Conservation (phyloP, 2,113 vertebrate genomes). For the Bostrychus sinensis region DNA sequence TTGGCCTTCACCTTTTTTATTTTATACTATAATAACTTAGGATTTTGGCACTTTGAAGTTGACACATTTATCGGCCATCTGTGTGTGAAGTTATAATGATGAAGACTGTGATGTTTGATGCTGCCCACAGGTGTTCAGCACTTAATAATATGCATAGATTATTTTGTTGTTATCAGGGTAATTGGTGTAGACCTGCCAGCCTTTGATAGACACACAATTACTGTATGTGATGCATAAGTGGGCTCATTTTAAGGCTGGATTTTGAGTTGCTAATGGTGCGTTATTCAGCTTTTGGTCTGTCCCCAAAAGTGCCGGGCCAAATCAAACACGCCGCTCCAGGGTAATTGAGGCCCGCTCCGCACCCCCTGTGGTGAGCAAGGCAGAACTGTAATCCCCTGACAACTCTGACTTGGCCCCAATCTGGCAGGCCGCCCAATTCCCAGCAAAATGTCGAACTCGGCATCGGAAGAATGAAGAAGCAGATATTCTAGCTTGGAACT, state of each 20-base stretch:
- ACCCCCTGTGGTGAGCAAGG: slow-evolving; percentile 80
- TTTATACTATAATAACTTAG: slow-evolving; percentile 15
- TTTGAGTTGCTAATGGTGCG: slow-evolving; percentile 81
- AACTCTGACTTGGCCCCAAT: slow-evolving; percentile 80
- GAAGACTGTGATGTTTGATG: slow-evolving; percentile 35
- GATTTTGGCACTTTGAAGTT: slow-evolving; percentile 14
- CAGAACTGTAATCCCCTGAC: slow-evolving; percentile 81
- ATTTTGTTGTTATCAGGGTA: slow-evolving; percentile 80
- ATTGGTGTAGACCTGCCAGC: slow-evolving; percentile 77
- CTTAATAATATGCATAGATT: slow-evolving; percentile 76
- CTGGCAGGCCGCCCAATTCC: slow-evolving; percentile 80
- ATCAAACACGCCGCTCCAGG: slow-evolving; percentile 80
- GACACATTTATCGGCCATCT: slow-evolving; percentile 25
- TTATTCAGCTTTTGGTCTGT: slow-evolving; percentile 81
- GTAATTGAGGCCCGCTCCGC: slow-evolving; percentile 79
- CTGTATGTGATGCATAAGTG: slow-evolving; percentile 79
- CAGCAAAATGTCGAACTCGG: slow-evolving; percentile 72
- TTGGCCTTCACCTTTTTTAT: slow-evolving; percentile 21
- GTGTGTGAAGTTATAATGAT: slow-evolving; percentile 44
- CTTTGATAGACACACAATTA: slow-evolving; percentile 80
- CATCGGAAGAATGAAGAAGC: slow-evolving; percentile 68
- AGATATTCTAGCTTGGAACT: slow-evolving; percentile 64
- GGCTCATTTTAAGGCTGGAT: slow-evolving; percentile 77
- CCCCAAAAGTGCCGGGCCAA: slow-evolving; percentile 78
- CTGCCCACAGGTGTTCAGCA: slow-evolving; percentile 69